Base-by-base conservation (phyloP, 2,113 vertebrate genomes). In the Progne subis region DNA sequence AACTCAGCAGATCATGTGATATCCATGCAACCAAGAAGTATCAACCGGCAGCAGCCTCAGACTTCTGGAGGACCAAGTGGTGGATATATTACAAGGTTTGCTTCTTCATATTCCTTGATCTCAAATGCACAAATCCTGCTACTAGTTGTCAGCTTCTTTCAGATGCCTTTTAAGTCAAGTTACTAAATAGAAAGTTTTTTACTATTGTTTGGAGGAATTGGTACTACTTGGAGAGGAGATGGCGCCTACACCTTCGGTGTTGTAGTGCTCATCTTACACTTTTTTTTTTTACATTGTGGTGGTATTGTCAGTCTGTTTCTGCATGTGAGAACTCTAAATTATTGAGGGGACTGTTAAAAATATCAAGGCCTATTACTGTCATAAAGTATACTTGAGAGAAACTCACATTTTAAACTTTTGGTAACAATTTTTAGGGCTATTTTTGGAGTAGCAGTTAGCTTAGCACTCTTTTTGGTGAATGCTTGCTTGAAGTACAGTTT, bases 81-180 rank as follows among this genome's bases (percentile, higher is more conserved):
- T 2, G 98, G 98, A 29, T 99, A 99, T 94, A 97, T 99, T 86
- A 98, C 98, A 95, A 98, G 98, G 98, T 99, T 92, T 71, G 65
- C 26, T 65, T 16, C 9, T 59, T 85, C 9, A 1, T 71, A 18
- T 63, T 92, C 28, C 28, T 83, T 15, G 8, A 2, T 79, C 12
- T 37, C 18, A 64, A 59, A 57, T 57, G 50, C 16, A 65, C 43
- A 78, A 77, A 91, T 61, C 34, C 3, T 15, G 3, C 65, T 59
- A 31, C 14, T 6, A 9, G 6, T 13, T 67, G 24, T 28, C 49
- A 46, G 13, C 47, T 90, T 63, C 23, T 29, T 92, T 63, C 21
- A 55, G 32, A 5, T 81, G 23, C 4, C 5, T 85, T 82, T 80
- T 61, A 37, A 13, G 6, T 71, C 17, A 67, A 56, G 26, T 23